Base-by-base conservation (phyloP, 2,888 invertebrate genomes). In the Penaeus monodon region DNA sequence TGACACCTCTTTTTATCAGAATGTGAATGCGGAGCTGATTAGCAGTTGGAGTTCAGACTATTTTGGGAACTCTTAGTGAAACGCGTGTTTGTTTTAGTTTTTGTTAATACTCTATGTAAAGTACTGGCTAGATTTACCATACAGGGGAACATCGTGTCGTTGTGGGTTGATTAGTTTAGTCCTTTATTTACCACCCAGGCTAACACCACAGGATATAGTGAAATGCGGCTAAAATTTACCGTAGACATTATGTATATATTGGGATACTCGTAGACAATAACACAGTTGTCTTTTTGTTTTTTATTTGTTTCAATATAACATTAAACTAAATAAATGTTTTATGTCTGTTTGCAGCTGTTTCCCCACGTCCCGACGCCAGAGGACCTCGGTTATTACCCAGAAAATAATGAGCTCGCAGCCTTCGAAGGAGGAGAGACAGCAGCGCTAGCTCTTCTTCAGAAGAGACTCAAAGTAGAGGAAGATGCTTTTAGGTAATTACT, bases 401-500 rank as follows among this genome's bases (percentile, higher is more conserved):
- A 77, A 27, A 90, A 93, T 93, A 84, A 92, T 93, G 3, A 94
- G 94, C 93, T 93, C 94, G 84, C 93, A 95, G 94, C 88, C 2
- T 92, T 91, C 91, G 93, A 93, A 29, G 96, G 96, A 0, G 96
- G 96, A 0, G 96, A 96, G 92, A 94, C 93, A 0, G 91, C 93
- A 38, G 95, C 95, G 0, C 91, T 95, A 27, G 91, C 93, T 76
- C 94, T 94, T 88, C 93, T 95, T 90, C 91, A 93, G 85, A 93
- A 94, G 44, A 93, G 95, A 0, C 92, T 95, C 1, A 92, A 93
- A 66, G 91, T 92, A 3, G 93, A 93, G 90, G 91, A 91, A 89
- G 91, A 91, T 90, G 93, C 93, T 6, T 93, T 93, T 90, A 90
- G 91, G 49, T 89, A 94, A 87, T 95, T 95, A 0, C 94, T 93